These are phyloP conservation scores for Aurelia aurita DNA, from an alignment of 30 jellyfish, hydroid and myxozoan species.

Conservation along the genomic window DNA sequence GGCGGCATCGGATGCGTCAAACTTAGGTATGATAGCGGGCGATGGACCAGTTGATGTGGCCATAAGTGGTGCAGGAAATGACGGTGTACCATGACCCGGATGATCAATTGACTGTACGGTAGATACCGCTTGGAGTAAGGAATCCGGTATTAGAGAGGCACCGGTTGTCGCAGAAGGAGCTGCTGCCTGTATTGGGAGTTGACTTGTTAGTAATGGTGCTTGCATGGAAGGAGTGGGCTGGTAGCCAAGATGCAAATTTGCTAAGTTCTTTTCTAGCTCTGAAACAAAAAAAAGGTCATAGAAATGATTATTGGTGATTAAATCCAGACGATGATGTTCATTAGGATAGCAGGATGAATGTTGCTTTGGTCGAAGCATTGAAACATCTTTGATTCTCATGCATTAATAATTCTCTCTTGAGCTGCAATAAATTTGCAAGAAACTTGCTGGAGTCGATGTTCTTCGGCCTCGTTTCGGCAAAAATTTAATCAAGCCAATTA, in stretches of 20 bases:
- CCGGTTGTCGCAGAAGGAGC: slow-evolving; percentile 47
- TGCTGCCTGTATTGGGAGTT: slow-evolving; percentile 55
- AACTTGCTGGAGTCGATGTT: too few relatives aligned
- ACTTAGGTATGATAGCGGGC: slow-evolving; percentile 45
- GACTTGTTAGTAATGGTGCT: slow-evolving; percentile 70
- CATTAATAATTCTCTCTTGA: too few relatives aligned
- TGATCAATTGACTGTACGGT: slow-evolving; percentile 65
- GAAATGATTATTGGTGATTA: too few relatives aligned
- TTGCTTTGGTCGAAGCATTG: too few relatives aligned
- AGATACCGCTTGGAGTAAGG: slow-evolving; percentile 40
- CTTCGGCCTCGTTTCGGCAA: too few relatives aligned
- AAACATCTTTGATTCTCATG: too few relatives aligned
- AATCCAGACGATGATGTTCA: too few relatives aligned
- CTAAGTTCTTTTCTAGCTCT: slow-evolving; percentile 65
- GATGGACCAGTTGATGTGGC: slow-evolving; percentile 64
- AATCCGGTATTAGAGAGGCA: slow-evolving; percentile 40
- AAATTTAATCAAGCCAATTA: too few relatives aligned
- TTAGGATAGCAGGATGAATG: too few relatives aligned
- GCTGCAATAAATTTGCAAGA: too few relatives aligned
- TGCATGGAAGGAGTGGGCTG: slow-evolving; percentile 69
- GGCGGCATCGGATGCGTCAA: slow-evolving; percentile 41
- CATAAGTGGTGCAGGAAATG: slow-evolving; percentile 73
- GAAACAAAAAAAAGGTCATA: neutral
- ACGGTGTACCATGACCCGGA: slow-evolving; percentile 69
- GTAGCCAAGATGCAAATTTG: slow-evolving; percentile 61